Evolutionary conservation across 2,888 invertebrate genomes (phyloP).

Genomic region (Sepioteuthis lessoniana): DNA sequence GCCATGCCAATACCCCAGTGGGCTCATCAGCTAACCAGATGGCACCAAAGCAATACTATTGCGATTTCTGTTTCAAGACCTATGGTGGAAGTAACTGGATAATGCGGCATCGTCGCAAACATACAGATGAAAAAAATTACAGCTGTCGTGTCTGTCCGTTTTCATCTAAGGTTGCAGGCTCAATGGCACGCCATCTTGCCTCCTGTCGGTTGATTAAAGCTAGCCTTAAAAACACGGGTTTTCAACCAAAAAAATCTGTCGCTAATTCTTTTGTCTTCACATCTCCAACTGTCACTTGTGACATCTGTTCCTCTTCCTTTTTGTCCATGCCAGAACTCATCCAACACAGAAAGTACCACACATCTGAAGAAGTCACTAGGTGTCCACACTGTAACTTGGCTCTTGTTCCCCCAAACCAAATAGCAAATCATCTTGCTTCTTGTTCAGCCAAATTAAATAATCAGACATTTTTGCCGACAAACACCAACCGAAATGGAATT

Average conservation of each 20-base stretch:
- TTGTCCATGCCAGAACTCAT: background rate
- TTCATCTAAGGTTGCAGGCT: background rate
- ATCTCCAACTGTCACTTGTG: background rate
- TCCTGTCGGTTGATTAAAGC: conserved; percentile 35
- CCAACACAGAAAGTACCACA: conserved; percentile 17
- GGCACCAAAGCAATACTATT: conserved; percentile 2
- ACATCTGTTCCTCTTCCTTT: background rate
- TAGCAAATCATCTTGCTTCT: background rate
- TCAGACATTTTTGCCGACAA: background rate
- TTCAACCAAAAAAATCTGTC: background rate
- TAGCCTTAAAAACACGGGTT: background rate
- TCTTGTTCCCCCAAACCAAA: background rate
- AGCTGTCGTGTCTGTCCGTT: background rate
- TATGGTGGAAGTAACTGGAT: conserved; percentile 44
- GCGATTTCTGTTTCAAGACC: conserved; percentile 37
- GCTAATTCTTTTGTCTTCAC: background rate
- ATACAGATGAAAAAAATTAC: conserved; percentile 35
- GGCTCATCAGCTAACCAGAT: too few relatives aligned
- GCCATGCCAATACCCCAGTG: background rate
- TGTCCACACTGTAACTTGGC: background rate
- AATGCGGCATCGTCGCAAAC: conserved; percentile 39
- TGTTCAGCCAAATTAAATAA: background rate
- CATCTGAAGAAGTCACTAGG: background rate
- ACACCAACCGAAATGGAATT: background rate
- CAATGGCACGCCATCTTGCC: background rate